Conservation (phyloP, 2,797 vertebrate genomes). For the Phataginus tricuspis region DNA sequence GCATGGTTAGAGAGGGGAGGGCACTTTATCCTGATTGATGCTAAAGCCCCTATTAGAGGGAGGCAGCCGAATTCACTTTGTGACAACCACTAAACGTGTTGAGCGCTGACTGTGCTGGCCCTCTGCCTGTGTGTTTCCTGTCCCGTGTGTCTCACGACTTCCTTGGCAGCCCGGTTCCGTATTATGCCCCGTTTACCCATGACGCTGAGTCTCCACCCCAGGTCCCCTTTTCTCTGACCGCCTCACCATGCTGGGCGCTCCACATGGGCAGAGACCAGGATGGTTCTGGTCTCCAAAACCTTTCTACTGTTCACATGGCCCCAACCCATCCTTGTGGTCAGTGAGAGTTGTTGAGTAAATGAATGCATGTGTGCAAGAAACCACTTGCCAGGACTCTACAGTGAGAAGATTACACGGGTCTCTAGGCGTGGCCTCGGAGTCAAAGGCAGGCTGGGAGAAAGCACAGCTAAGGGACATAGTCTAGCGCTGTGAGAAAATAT, state of each 20-base stretch:
- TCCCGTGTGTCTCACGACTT: rapidly evolving
- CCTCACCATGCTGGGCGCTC: rapidly evolving
- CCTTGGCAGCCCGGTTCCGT: background rate
- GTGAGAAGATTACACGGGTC: background rate
- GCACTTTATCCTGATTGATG: rapidly evolving
- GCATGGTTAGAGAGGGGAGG: background rate
- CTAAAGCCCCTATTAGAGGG: background rate
- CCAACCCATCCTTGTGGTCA: background rate
- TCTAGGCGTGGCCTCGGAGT: background rate
- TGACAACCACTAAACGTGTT: background rate
- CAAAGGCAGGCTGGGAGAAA: background rate
- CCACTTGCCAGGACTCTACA: background rate
- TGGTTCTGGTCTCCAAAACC: background rate
- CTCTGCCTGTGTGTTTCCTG: rapidly evolving
- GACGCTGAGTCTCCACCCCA: background rate
- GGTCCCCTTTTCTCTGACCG: background rate
- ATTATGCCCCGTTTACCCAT: rapidly evolving
- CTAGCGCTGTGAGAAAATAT: slow-evolving; percentile 4
- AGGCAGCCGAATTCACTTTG: background rate
- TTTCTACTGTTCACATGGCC: too few species aligned
- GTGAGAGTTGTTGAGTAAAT: too few species aligned
- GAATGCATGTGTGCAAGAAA: rapidly evolving
- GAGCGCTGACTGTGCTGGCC: background rate
- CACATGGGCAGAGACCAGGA: rapidly evolving
- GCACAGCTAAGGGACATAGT: background rate